Conservation (phyloP, 2,113 vertebrate species). For the Oophaga pumilio region DNA sequence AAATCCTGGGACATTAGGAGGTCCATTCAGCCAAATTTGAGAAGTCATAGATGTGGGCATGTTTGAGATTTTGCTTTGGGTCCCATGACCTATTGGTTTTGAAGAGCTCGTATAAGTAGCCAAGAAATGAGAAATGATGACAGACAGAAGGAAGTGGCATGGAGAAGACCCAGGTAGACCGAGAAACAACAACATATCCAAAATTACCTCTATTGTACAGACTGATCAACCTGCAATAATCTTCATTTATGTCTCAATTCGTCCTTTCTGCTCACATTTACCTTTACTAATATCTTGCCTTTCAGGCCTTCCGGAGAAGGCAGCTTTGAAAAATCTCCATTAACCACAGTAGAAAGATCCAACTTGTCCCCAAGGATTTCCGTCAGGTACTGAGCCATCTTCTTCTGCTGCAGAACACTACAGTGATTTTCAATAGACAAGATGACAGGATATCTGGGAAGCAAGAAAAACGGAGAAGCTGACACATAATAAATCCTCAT, state of each 20-base stretch:
- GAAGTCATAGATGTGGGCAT: too few species aligned
- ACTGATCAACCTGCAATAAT: background rate
- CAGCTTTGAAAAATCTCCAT: slow-evolving; percentile 74
- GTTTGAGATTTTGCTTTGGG: too few species aligned
- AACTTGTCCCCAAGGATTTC: slow-evolving; percentile 93
- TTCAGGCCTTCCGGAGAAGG: slow-evolving; percentile 89
- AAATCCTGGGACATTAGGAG: too few species aligned
- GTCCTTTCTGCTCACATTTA: slow-evolving; percentile 59
- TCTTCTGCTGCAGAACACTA: slow-evolving; percentile 94
- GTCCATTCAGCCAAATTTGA: too few species aligned
- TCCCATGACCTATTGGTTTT: too few species aligned
- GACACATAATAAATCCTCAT: slow-evolving; percentile 1
- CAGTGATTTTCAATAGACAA: slow-evolving; percentile 98
- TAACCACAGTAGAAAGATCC: slow-evolving; percentile 82
- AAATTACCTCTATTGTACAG: background rate
- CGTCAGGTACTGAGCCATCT: slow-evolving; percentile 92
- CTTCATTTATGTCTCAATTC: background rate
- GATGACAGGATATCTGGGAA: slow-evolving; percentile 89
- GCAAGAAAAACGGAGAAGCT: background rate
- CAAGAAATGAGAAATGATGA: background rate
- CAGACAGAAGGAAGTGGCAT: background rate
- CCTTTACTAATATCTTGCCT: slow-evolving; percentile 96
- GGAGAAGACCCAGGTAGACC: too few species aligned
- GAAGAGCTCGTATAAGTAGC: too few species aligned
- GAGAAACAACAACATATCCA: too few species aligned